phyloP scores from a whole-genome alignment of 2,113 vertebrate genomes.

The Suncus etruscus region DNA sequence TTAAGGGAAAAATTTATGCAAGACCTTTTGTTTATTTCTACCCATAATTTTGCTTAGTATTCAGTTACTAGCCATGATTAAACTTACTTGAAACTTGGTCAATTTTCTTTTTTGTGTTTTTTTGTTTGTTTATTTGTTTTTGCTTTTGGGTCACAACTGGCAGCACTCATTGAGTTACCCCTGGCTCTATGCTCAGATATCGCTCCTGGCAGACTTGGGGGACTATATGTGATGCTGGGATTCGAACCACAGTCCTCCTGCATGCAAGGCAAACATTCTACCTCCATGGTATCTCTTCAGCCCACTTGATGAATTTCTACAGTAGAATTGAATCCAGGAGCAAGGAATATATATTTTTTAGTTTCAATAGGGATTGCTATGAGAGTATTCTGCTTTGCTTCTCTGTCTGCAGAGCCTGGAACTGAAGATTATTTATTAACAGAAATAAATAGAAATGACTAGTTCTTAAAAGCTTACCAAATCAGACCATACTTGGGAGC shows the following conservation, averaged over 20 bases:
- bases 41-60: background rate
- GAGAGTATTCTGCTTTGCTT: background rate
- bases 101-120: background rate
- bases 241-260: too few species aligned
- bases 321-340: background rate
- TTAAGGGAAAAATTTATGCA: background rate
- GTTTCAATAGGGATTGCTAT: background rate
- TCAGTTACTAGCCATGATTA: background rate
- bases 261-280: too few species aligned
- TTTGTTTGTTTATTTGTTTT: too few species aligned
- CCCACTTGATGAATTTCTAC: background rate
- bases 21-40: constrained; percentile 9
- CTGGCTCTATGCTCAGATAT: too few species aligned
- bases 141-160: too few species aligned
- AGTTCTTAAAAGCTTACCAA: constrained; percentile 18
- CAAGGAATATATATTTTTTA: background rate
- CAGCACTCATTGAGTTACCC: too few species aligned
- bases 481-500: constrained; percentile 2
- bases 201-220: too few species aligned
- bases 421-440: background rate
- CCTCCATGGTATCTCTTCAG: too few species aligned
- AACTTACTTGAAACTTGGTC: constrained; percentile 8
- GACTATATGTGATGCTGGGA: too few species aligned
- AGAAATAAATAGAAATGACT: background rate
- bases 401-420: background rate